phyloP scores from a whole-genome alignment of 1,140 invertebrate species.

The Drosophila simulans region DNA sequence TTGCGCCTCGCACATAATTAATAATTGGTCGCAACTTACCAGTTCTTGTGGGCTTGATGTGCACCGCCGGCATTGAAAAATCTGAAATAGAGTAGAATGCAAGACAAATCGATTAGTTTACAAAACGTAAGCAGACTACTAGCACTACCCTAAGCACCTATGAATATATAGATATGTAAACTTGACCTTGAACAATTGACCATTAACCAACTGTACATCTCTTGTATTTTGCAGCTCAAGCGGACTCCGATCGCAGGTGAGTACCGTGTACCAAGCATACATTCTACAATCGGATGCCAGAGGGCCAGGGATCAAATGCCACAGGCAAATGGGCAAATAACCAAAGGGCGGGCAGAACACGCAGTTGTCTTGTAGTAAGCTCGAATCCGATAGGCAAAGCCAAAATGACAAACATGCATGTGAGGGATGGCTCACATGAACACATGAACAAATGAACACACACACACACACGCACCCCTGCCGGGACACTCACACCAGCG shows the following conservation, averaged over 20 bases:
- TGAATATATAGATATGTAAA: neutral
- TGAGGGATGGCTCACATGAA: slow-evolving; percentile 33
- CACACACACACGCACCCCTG: slow-evolving; percentile 23
- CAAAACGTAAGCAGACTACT: too few species aligned
- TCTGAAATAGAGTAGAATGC: neutral
- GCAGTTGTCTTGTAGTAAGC: slow-evolving; percentile 19
- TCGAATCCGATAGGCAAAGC: slow-evolving; percentile 25
- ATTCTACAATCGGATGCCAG: neutral
- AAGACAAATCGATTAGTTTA: too few species aligned
- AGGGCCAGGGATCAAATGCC: neutral
- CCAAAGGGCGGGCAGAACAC: slow-evolving; percentile 2
- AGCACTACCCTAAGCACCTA: too few species aligned
- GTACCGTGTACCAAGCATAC: neutral
- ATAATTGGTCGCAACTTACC: slow-evolving; percentile 39
- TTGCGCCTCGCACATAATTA: slow-evolving; percentile 50
- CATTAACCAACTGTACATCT: neutral
- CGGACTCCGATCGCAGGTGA: neutral
- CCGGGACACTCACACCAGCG: slow-evolving; percentile 52
- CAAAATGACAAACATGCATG: slow-evolving; percentile 10
- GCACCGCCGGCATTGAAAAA: too few species aligned
- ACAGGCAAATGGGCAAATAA: neutral
- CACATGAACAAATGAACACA: neutral
- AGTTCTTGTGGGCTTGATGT: neutral
- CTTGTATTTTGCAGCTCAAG: neutral
- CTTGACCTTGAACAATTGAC: neutral